phyloP scores from a whole-genome alignment of 2,888 invertebrate species.

The Xestoiulus laeticollis region DNA sequence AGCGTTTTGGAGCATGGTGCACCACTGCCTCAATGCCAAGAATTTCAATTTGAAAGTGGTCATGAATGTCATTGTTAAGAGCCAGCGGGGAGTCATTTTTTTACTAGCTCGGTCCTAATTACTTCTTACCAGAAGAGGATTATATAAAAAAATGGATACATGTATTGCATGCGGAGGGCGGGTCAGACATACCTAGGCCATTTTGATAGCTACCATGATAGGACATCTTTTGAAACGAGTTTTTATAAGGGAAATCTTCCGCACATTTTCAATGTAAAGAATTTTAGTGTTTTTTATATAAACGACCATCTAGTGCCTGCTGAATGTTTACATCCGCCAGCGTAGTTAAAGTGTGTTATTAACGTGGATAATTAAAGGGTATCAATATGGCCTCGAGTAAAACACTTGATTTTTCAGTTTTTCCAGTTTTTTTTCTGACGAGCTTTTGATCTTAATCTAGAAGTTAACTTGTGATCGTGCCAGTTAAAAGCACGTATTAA shows the following conservation, averaged over 20 bases:
- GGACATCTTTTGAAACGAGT: neutral
- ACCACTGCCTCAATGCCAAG: neutral
- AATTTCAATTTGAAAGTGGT: slow-evolving; percentile 22
- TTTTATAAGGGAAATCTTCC: neutral
- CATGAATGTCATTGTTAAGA: slow-evolving; percentile 38
- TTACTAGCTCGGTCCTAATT: neutral
- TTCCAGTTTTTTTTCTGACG: neutral
- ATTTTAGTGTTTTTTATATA: neutral
- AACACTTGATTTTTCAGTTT: neutral
- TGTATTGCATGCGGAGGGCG: slow-evolving; percentile 23
- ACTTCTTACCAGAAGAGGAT: slow-evolving; percentile 20
- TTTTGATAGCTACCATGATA: slow-evolving; percentile 31
- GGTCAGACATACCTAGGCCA: slow-evolving; percentile 15
- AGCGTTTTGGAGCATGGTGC: neutral
- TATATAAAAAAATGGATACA: neutral
- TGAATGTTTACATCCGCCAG: slow-evolving; percentile 6
- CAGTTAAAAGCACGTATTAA: neutral
- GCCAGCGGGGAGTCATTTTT: neutral
- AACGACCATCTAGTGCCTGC: neutral
- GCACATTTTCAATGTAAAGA: neutral
- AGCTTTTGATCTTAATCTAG: neutral
- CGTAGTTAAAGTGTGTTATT: neutral
- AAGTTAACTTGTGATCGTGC: too few species aligned
- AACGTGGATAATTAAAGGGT: neutral
- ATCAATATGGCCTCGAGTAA: neutral